Percentiles rank a stretch among this genome's conserved stretches.
phyloP scores from a whole-genome alignment of 2,888 invertebrate species.

The Erebia palarica region DNA sequence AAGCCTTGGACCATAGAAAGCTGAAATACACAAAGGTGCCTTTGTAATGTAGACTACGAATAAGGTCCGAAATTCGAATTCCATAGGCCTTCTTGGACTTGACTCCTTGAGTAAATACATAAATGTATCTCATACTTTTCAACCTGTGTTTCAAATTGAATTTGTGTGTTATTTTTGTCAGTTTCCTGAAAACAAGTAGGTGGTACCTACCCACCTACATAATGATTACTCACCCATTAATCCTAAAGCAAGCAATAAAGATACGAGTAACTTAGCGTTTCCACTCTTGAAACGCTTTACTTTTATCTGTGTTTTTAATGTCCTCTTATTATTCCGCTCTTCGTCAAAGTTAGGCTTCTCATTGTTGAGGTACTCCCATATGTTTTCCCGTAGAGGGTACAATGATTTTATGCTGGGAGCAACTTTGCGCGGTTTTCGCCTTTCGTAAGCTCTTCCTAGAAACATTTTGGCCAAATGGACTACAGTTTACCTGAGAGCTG shows the following conservation, averaged over 20 bases:
- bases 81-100: too few species aligned
- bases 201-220: neutral
- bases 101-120: too few species aligned
- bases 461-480: slow-evolving; percentile 42
- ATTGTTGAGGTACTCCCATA: slow-evolving; percentile 67
- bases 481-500: slow-evolving; percentile 53
- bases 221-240: slow-evolving; percentile 51
- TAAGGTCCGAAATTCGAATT: too few species aligned
- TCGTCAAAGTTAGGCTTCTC: slow-evolving; percentile 44
- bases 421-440: slow-evolving; percentile 54
- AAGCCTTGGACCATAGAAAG: too few species aligned
- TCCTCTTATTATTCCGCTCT: slow-evolving; percentile 41
- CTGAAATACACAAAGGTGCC: too few species aligned
- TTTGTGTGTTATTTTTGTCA: neutral
- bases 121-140: too few species aligned
- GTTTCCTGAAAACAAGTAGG: slow-evolving; percentile 4
- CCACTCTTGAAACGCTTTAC: slow-evolving; percentile 45
- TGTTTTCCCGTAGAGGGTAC: slow-evolving; percentile 63
- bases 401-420: slow-evolving; percentile 59
- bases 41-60: too few species aligned
- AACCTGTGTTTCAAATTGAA: too few species aligned
- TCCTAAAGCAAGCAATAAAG: slow-evolving; percentile 49
- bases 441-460: slow-evolving; percentile 62
- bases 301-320: slow-evolving; percentile 38
- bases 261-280: slow-evolving; percentile 50